These are phyloP conservation scores for Timema podura DNA, from an alignment of 2,888 invertebrate species.

Conservation along the genomic window DNA sequence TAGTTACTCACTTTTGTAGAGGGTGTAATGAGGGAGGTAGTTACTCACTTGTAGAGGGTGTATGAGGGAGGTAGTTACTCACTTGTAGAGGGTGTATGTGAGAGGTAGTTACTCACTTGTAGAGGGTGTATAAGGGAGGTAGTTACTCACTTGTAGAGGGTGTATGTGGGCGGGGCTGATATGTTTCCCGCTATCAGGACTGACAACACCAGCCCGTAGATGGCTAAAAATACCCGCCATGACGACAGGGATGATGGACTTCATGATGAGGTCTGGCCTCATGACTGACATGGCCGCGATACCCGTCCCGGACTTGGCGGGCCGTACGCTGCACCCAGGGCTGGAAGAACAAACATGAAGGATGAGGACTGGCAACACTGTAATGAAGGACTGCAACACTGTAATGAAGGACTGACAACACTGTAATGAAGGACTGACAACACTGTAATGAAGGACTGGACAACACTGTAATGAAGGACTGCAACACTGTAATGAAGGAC, in stretches of 20 bases:
- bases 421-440: too few species aligned
- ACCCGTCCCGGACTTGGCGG: conserved; percentile 62
- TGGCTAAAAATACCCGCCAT: conserved; percentile 60
- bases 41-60: too few species aligned
- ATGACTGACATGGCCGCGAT: conserved; percentile 63
- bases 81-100: conserved; percentile 37
- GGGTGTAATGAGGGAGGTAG: too few species aligned
- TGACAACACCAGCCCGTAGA: conserved; percentile 61
- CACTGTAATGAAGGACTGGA: too few species aligned
- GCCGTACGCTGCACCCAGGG: conserved; percentile 59
- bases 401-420: too few species aligned
- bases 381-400: too few species aligned
- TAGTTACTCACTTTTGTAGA: too few species aligned
- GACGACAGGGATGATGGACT: conserved; percentile 60
- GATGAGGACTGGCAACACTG: too few species aligned
- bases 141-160: conserved; percentile 47
- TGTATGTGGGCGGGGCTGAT: conserved; percentile 38
- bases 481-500: too few species aligned
- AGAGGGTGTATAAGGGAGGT: too few species aligned
- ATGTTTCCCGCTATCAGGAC: conserved; percentile 56
- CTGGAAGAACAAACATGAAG: conserved; percentile 36
- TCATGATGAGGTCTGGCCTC: conserved; percentile 62
- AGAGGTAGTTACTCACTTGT: too few species aligned
- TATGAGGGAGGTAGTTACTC: conserved; percentile 34
- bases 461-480: too few species aligned